These are phyloP conservation scores for Oophaga pumilio DNA, from an alignment of 2,113 vertebrate species.

Conservation along the genomic window DNA sequence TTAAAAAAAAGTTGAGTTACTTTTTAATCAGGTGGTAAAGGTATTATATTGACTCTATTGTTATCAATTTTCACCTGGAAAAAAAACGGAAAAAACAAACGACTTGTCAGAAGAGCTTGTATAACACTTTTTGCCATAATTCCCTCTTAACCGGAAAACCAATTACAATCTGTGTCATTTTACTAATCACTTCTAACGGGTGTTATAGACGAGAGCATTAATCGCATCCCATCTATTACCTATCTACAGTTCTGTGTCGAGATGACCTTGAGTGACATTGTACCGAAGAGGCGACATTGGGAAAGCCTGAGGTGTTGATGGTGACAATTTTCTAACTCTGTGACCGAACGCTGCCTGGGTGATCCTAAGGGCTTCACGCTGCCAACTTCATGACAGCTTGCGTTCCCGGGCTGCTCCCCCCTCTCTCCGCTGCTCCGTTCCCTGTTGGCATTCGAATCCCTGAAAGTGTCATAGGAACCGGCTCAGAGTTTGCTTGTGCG, in stretches of 20 bases:
- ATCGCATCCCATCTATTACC: not conserved
- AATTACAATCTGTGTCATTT: not conserved
- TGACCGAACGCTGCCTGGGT: not conserved
- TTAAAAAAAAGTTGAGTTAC: too few species aligned
- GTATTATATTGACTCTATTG: not conserved
- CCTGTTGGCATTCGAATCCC: constrained; percentile 13
- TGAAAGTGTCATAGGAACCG: constrained; percentile 10
- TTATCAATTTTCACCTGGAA: not conserved
- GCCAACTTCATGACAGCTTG: constrained; percentile 12
- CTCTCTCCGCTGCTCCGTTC: not conserved
- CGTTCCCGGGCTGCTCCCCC: not conserved
- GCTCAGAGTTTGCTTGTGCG: constrained; percentile 11
- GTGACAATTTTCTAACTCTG: constrained; percentile 6
- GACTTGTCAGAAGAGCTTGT: not conserved
- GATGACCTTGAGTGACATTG: constrained; percentile 18
- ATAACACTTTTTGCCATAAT: not conserved
- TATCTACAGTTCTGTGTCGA: not conserved
- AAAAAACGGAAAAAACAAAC: not conserved
- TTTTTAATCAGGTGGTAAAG: not conserved
- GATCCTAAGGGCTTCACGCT: constrained; percentile 23
- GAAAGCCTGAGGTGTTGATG: not conserved
- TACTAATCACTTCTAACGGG: not conserved
- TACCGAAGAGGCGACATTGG: not conserved
- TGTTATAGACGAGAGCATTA: not conserved
- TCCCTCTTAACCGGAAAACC: not conserved